Evolutionary conservation across 2,797 vertebrate genomes (phyloP).

Genomic region (Melanotaenia boesemani): DNA sequence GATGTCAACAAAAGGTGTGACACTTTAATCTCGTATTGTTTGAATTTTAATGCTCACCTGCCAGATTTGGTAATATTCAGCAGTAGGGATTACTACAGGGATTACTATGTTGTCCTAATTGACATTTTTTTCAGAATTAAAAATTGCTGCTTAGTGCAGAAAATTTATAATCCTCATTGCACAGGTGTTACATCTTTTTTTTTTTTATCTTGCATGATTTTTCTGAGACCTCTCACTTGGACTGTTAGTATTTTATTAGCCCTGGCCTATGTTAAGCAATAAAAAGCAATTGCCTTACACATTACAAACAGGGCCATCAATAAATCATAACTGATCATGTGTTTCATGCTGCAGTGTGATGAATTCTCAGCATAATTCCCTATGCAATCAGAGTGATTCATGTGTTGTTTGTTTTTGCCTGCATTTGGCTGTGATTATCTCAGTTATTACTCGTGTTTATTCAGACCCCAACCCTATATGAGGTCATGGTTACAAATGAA

Average conservation of each 20-base stretch:
- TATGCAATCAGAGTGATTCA: constrained; percentile 34
- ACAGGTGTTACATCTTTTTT: too few relatives aligned
- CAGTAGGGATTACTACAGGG: neutral
- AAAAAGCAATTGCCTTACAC: constrained; percentile 76
- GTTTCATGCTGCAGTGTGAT: constrained; percentile 23
- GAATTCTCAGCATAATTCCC: constrained; percentile 34
- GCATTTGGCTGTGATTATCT: constrained; percentile 67
- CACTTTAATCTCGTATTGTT: neutral
- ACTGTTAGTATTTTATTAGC: constrained; percentile 74
- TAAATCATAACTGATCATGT: constrained; percentile 73
- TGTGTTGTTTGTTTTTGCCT: constrained; percentile 52
- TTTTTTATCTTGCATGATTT: constrained; percentile 46
- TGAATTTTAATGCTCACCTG: neutral
- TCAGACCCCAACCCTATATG: constrained; percentile 36
- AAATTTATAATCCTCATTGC: neutral
- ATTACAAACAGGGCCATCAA: constrained; percentile 71
- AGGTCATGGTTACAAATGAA: constrained; percentile 36
- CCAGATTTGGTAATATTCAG: neutral
- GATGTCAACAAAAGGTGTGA: neutral
- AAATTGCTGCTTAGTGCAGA: neutral
- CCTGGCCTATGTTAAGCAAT: constrained; percentile 74
- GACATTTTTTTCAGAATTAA: neutral
- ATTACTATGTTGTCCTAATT: too few relatives aligned
- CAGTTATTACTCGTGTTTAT: constrained; percentile 54
- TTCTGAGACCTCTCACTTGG: constrained; percentile 45